These are phyloP conservation scores for Peromyscus eremicus DNA, from an alignment of 2,797 vertebrate species.

Conservation along the genomic window DNA sequence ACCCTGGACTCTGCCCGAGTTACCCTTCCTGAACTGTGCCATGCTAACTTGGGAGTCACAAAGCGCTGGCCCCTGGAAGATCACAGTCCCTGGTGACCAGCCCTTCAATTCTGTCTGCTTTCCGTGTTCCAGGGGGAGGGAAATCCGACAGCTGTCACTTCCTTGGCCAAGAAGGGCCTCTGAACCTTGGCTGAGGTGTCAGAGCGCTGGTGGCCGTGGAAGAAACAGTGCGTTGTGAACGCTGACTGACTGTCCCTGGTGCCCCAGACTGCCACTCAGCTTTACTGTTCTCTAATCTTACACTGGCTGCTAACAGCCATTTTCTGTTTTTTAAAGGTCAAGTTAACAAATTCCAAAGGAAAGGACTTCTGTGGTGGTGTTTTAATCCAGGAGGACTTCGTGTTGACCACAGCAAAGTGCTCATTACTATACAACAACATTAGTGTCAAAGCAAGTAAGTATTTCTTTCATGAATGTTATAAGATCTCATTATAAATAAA, in stretches of 20 bases:
- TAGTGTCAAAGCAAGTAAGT: slow-evolving; percentile 87
- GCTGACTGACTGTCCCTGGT: neutral
- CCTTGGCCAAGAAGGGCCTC: neutral
- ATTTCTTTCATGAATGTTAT: neutral
- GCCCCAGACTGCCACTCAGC: neutral
- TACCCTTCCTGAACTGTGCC: no score
- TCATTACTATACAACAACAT: slow-evolving; percentile 77
- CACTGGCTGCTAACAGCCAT: neutral
- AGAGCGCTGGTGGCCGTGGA: neutral
- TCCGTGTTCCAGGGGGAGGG: neutral
- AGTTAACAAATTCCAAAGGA: slow-evolving; percentile 86
- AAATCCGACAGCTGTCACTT: neutral
- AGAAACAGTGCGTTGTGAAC: neutral
- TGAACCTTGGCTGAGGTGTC: no score
- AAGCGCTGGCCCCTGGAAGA: neutral
- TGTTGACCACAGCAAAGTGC: slow-evolving; percentile 93
- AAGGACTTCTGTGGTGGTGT: slow-evolving; percentile 91
- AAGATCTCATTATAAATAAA: neutral
- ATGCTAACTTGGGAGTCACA: neutral
- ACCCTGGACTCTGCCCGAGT: neutral
- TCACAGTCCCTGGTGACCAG: neutral
- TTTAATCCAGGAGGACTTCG: slow-evolving; percentile 88
- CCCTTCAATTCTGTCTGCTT: no score
- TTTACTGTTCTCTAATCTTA: neutral
- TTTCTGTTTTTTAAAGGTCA: slow-evolving; percentile 87